Base-by-base conservation (phyloP, 2,888 invertebrate genomes). In the Coelogynopora nodosa region DNA sequence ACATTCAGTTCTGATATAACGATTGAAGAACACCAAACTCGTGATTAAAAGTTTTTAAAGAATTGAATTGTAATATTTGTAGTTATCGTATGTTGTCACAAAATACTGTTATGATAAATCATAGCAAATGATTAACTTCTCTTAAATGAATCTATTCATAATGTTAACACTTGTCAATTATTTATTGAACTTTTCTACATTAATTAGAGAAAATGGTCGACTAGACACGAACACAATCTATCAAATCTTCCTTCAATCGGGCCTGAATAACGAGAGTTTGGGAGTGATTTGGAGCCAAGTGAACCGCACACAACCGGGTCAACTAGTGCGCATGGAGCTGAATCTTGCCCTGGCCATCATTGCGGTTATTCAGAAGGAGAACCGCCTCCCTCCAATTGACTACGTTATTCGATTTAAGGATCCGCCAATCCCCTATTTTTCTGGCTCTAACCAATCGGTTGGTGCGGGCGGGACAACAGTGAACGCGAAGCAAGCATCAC, bases 241-340 rank as follows among this genome's bases (percentile, higher is more conserved):
- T 89, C 92, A 92, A 13, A 90, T 93, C 49, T 90, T 93, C 87
- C 88, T 92, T 31, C 89, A 92, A 82, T 92, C 92, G 88, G 92
- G 92, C 0, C 89, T 93, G 74, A 90, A 91, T 0, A 90, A 91
- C 49, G 91, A 92, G 85, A 89, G 90, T 26, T 89, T 93, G 23
- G 92, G 93, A 0, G 90, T 91, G 87, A 91, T 93, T 30, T 93
- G 93, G 93, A 90, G 90, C 1, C 88, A 93, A 87, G 92, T 92
- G 82, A 93, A 93, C 89, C 90, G 90, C 49, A 90, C 90, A 0
- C 90, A 90, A 0, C 93, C 93, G 0, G 93, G 93, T 0, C 92
- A 92, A 88, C 90, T 93, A 80, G 90, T 90, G 0, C 89, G 90
- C 86, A 89, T 90, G 26, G 93, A 93, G 89, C 91, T 93, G 84